A percentile compares a stretch with the other conserved stretches of the same genome.
Conservation (phyloP, 2,113 vertebrate genomes). For the Cynoglossus semilaevis region DNA sequence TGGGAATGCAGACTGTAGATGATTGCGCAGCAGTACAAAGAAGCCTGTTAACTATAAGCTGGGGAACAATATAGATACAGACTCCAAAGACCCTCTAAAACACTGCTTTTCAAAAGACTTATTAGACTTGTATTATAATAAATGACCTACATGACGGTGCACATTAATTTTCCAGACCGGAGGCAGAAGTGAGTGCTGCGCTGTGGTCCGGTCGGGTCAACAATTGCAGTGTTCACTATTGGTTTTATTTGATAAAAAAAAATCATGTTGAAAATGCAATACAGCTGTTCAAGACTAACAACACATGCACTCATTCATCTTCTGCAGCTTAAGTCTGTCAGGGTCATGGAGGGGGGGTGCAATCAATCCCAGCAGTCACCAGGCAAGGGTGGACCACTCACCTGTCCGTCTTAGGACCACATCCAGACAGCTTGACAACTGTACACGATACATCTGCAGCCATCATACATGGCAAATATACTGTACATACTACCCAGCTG, state of each 20-base stretch:
- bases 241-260: conserved; percentile 3
- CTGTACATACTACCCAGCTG: neutral
- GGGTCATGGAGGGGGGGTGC: too few relatives aligned
- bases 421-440: too few relatives aligned
- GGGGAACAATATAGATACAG: conserved; percentile 31
- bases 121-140: conserved; percentile 49
- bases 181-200: neutral
- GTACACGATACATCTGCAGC: neutral
- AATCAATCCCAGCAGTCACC: too few relatives aligned
- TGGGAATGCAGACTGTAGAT: conserved; percentile 32
- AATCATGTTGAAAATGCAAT: neutral
- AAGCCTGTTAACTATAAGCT: conserved; percentile 41
- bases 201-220: conserved; percentile 1
- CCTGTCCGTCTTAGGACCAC: too few relatives aligned
- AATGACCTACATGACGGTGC: conserved; percentile 42
- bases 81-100: conserved; percentile 31
- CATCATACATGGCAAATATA: neutral
- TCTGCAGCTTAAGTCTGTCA: too few relatives aligned
- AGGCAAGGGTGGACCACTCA: too few relatives aligned
- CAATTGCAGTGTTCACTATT: conserved; percentile 10
- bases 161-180: conserved; percentile 28
- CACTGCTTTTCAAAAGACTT: conserved; percentile 31
- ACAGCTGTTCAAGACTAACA: neutral
- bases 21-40: conserved; percentile 44
- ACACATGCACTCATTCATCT: too few relatives aligned